phyloP scores from a whole-genome alignment of 35 echinoderm and acorn worm genomes.

The Heliocidaris erythrogramma region DNA sequence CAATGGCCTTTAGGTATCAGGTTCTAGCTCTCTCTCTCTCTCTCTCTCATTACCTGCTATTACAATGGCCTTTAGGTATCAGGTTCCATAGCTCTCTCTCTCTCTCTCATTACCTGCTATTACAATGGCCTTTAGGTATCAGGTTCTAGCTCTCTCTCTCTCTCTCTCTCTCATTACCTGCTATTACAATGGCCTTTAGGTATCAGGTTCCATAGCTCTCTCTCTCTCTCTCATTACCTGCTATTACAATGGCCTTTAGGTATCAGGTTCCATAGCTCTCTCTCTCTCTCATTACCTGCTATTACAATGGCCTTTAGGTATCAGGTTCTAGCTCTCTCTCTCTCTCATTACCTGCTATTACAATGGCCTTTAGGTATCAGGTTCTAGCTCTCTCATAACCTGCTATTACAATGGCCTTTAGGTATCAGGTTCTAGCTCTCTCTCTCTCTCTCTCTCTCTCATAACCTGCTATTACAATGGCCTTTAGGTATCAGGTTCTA shows the following conservation, averaged over 20 bases:
- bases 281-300: constrained; percentile 78
- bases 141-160: too few species aligned
- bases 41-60: constrained; percentile 79
- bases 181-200: constrained; percentile 60
- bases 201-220: not conserved
- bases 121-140: constrained; percentile 14
- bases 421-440: not conserved
- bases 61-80: constrained; percentile 14
- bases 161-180: constrained; percentile 71
- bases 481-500: not conserved
- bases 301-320: constrained; percentile 36
- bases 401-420: constrained; percentile 77
- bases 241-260: constrained; percentile 60
- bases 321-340: not conserved
- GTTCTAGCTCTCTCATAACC: constrained; percentile 53
- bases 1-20: not conserved
- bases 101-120: constrained; percentile 79
- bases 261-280: not conserved
- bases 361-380: not conserved
- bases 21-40: too few species aligned
- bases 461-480: constrained; percentile 91
- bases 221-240: constrained; percentile 71
- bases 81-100: constrained; percentile 14
- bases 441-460: too few species aligned
- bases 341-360: constrained; percentile 87